Evolutionary conservation across 2,888 invertebrate genomes (phyloP), one percentile per base, ranked within the genome.

Genomic region (Zaprionus lineosus): DNA sequence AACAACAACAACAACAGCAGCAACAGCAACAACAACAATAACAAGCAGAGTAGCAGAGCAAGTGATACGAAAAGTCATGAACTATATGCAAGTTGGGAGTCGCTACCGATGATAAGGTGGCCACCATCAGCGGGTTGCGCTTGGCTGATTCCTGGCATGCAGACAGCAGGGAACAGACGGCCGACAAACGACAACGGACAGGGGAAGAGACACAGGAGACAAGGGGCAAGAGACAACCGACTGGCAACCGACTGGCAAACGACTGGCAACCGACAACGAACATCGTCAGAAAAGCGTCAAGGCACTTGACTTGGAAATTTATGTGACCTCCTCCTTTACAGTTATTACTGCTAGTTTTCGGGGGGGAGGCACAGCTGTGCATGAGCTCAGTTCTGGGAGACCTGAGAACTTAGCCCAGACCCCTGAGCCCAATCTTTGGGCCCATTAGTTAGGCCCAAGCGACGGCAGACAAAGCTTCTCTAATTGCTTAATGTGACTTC

Each of bases 261-360:
- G 24, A 24, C 31, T 11, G 12, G 12, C 31, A 8, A 31, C 37
- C 18, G 9, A 34, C 15, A 34, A 36, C 18, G 14, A 1, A 14
- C 41, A 60, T 16, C 19, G 31, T n/a, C n/a, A n/a, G n/a, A 44
- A 39, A 55, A 47, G 43, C 70, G 60, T 68, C 55, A 44, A 74
- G 77, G 76, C 82, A 87, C 87, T 88, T 88, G 87, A 86, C 84
- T 87, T 84, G 75, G 68, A 78, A 88, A 88, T 88, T 88, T 86
- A 87, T 87, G 86, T 85, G 47, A 62, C 57, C 67, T 61, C 58
- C 85, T 78, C 58, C 85, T 78, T 85, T 86, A 88, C 74, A 76
- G 64, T 82, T 86, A 83, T 83, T 79, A 74, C 60, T 43, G 58
- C 59, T 34, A 26, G 58, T 65, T 50, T 48, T 46, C 56, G 60